These are phyloP conservation scores for Nothocercus nigrocapillus DNA, from an alignment of 2,113 vertebrate genomes.

Conservation along the genomic window DNA sequence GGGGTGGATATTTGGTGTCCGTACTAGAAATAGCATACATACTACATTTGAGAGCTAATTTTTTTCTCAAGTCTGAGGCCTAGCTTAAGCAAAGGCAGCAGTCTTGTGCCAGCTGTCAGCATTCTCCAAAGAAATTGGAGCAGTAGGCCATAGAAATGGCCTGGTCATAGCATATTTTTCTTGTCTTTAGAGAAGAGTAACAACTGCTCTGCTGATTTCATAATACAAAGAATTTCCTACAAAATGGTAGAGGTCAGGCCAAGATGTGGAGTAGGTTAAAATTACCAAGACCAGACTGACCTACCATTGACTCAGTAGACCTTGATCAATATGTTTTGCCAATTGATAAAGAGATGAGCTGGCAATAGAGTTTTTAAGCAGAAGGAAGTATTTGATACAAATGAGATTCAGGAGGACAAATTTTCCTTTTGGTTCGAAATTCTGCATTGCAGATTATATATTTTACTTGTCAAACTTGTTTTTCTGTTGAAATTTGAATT, in stretches of 20 bases:
- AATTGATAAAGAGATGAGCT: neutral
- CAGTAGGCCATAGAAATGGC: neutral
- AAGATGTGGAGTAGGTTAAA: neutral
- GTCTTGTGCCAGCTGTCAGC: slow-evolving; percentile 10
- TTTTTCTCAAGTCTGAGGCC: neutral
- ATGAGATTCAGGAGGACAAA: neutral
- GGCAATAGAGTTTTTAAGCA: neutral
- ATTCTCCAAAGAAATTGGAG: slow-evolving; percentile 20
- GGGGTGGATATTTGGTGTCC: neutral
- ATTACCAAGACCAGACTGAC: neutral
- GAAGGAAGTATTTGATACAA: neutral
- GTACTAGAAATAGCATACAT: neutral
- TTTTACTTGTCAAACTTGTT: neutral
- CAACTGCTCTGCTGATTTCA: neutral
- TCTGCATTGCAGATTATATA: neutral
- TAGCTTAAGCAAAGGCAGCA: neutral
- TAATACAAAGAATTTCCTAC: neutral
- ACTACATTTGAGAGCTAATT: neutral
- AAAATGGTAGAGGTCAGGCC: neutral
- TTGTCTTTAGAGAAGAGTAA: slow-evolving; percentile 3
- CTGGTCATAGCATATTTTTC: neutral
- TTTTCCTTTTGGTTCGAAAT: slow-evolving; percentile 16
- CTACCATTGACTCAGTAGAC: neutral
- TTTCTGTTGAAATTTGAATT: neutral
- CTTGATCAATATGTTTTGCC: neutral